phyloP scores from a whole-genome alignment of 1,140 invertebrate species.

The Aplysia californica region DNA sequence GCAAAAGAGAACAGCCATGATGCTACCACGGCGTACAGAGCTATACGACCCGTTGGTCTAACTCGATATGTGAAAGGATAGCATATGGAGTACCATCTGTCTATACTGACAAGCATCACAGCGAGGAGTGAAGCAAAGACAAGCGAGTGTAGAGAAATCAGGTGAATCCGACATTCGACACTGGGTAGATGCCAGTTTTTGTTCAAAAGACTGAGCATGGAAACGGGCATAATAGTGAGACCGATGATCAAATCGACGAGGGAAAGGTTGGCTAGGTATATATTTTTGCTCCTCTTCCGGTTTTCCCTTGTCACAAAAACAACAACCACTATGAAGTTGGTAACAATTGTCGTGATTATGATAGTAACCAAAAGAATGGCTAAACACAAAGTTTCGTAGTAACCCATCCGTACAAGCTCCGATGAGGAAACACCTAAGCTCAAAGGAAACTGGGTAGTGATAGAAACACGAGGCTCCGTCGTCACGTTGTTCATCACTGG shows the following conservation, averaged over 20 bases:
- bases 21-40: constrained; percentile 38
- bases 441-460: too few species aligned
- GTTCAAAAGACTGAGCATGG: constrained; percentile 38
- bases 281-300: constrained; percentile 48
- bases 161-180: constrained; percentile 39
- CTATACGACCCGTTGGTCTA: constrained; percentile 45
- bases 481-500: too few species aligned
- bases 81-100: constrained; percentile 57
- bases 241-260: constrained; percentile 52
- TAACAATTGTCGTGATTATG: constrained; percentile 41
- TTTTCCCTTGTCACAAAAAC: constrained; percentile 45
- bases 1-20: constrained; percentile 46
- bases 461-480: too few species aligned
- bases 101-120: constrained; percentile 53
- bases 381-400: constrained; percentile 32
- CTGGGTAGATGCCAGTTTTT: constrained; percentile 39
- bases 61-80: constrained; percentile 57
- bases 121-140: constrained; percentile 50
- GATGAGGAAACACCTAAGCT: too few species aligned
- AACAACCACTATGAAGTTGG: constrained; percentile 46
- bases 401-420: background rate
- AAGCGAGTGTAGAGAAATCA: constrained; percentile 46
- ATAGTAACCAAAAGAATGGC: constrained; percentile 43
- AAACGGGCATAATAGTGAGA: constrained; percentile 43
- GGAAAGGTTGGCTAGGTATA: constrained; percentile 54